These are phyloP conservation scores for Otolemur crassicaudatus DNA, from an alignment of 2,797 vertebrate genomes.

Conservation along the genomic window DNA sequence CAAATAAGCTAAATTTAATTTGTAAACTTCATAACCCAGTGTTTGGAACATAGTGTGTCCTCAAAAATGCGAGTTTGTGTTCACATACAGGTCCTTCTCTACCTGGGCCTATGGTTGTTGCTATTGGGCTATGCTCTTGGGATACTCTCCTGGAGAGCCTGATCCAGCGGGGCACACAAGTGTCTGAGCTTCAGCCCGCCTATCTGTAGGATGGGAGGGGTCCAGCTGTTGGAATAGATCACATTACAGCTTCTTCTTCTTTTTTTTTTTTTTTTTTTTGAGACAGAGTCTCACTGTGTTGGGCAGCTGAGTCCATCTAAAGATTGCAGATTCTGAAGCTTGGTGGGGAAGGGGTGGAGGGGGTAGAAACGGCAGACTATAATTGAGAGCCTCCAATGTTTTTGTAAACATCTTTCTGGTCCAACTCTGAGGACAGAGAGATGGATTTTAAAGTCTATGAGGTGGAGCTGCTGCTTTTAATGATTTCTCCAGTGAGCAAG, in stretches of 20 bases:
- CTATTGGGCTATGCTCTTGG: background rate
- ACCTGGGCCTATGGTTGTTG: background rate
- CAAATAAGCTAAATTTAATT: background rate
- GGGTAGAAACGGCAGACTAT: background rate
- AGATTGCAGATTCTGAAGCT: background rate
- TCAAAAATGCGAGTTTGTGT: background rate
- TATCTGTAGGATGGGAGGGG: background rate
- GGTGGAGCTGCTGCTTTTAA: background rate
- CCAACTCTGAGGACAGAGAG: background rate
- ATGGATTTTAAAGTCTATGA: background rate
- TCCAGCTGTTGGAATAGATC: background rate
- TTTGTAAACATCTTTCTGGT: too few species aligned
- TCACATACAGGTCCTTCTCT: background rate
- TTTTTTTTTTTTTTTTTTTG: too few species aligned
- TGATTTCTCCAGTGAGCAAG: background rate
- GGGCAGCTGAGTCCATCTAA: background rate
- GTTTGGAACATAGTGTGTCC: background rate
- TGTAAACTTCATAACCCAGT: background rate
- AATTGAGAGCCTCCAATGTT: background rate
- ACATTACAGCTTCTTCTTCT: background rate
- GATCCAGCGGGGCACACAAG: background rate
- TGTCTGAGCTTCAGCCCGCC: background rate
- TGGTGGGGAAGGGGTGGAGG: accelerated
- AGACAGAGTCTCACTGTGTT: too few species aligned
- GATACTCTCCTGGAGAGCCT: background rate